Percentiles rank a stretch among this genome's conserved stretches.
Evolutionary conservation across 2,888 invertebrate genomes (phyloP).

Genomic region (Brenthis ino): DNA sequence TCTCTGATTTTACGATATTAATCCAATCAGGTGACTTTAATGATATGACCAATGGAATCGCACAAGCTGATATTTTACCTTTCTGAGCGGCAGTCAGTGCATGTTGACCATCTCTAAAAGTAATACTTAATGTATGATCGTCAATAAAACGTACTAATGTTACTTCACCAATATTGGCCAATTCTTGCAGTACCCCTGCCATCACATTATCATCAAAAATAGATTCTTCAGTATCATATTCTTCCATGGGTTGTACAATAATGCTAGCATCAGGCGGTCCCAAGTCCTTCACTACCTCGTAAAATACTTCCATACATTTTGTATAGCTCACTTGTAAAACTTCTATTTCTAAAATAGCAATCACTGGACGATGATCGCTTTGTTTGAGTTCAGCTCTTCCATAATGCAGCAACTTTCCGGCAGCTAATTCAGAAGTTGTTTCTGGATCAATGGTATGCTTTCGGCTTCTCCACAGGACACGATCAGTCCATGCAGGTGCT

Average conservation of each 20-base stretch:
- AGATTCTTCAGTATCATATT: slow-evolving; percentile 74
- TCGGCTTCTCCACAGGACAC: slow-evolving; percentile 95
- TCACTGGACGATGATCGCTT: slow-evolving; percentile 98
- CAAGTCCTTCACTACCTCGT: slow-evolving; percentile 91
- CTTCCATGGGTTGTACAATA: slow-evolving; percentile 83
- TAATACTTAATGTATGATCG: slow-evolving; percentile 91
- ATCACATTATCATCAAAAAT: slow-evolving; percentile 92
- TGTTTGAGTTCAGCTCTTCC: slow-evolving; percentile 97
- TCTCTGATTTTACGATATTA: slow-evolving; percentile 90
- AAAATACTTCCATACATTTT: slow-evolving; percentile 90
- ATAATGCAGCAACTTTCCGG: slow-evolving; percentile 93
- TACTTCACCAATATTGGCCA: slow-evolving; percentile 93
- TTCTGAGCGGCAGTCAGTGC: slow-evolving; percentile 88
- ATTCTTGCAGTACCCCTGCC: slow-evolving; percentile 89
- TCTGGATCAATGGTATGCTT: slow-evolving; percentile 88
- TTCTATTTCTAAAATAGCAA: slow-evolving; percentile 94
- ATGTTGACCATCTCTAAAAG: slow-evolving; percentile 94
- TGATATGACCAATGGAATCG: slow-evolving; percentile 85
- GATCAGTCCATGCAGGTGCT: slow-evolving; percentile 99
- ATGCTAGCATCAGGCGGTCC: slow-evolving; percentile 98
- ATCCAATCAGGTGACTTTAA: slow-evolving; percentile 94
- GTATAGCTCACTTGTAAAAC: slow-evolving; percentile 90
- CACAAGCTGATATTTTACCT: slow-evolving; percentile 83
- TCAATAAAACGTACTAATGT: slow-evolving; percentile 95
- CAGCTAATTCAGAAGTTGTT: slow-evolving; percentile 84